Evolutionary conservation across 2,797 vertebrate species (phyloP), one percentile per base, ranked within the genome.

Genomic region (Brachymystax lenok): DNA sequence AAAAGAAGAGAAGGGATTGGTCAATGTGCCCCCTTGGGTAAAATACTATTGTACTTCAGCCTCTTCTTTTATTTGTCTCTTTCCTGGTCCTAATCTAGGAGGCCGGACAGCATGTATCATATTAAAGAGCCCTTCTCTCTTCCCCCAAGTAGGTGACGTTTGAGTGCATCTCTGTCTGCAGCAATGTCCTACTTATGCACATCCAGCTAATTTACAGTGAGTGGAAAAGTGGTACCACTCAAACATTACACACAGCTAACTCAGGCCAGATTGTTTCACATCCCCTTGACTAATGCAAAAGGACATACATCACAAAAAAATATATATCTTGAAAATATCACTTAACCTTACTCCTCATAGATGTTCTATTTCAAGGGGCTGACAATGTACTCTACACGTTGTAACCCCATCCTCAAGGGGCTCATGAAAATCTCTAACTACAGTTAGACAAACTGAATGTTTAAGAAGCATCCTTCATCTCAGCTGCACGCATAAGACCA

Each of bases 1-100:
- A 46, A n/a, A 50, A 40, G 16, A 12, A 51, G 7, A 14, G 7
- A 16, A 30, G 13, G 30, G 12, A 13, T 28, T 51, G 63, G 61
- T 66, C 73, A 50, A 74, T 51, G 46, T 21, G 54, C 19, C 35
- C 27, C 27, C 63, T 75, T 75, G 64, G 64, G 21, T 30, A 54
- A 50, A 46, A 75, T 69, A 19, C 50, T 40, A 4, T 21, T 66
- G 33, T 63, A 24, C 46, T 64, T 63, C 59, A 46, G 28, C 10
- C 54, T 5, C 35, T 21, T 67, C 68, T 69, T 35, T 35, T 3
- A 24, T 27, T 54, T 54, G 24, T 17, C 13, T 69, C 16, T 33
- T 35, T 69, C 67, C 35, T 50, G 51, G 46, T 72, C 51, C 27
- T 24, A 46, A 67, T 19, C 40, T 66, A 12, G 40, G 10, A 46